Percentiles rank a stretch among this genome's conserved stretches.
phyloP scores from a whole-genome alignment of 37 sponge, comb jelly and placozoan species.

The Trichoplax adhaerens region DNA sequence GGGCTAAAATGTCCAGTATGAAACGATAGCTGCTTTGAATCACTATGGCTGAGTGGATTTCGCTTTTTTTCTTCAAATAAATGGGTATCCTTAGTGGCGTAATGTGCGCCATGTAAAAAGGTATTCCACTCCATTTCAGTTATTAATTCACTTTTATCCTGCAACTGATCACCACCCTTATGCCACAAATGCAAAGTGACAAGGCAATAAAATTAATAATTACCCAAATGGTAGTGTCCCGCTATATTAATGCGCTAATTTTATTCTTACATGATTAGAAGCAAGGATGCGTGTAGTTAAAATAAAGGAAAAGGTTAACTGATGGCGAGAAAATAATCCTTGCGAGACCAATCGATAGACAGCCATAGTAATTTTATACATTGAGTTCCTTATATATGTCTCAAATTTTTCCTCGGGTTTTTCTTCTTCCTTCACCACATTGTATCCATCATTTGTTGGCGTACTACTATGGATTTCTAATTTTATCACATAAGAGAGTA shows the following conservation, averaged over 20 bases:
- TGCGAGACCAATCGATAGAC: no score
- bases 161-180: conserved; percentile 9
- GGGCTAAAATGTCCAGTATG: neutral
- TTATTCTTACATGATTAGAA: neutral
- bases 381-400: no score
- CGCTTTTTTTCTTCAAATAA: neutral
- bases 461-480: no score
- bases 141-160: conserved; percentile 4
- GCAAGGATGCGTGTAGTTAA: neutral
- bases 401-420: no score
- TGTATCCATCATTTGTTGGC: no score
- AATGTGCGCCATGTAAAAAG: conserved; percentile 10
- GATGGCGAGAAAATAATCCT: no score
- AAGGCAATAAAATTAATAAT: conserved; percentile 2
- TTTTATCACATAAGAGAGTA: no score
- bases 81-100: no score
- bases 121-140: conserved; percentile 19
- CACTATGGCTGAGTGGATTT: neutral
- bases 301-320: neutral
- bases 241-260: neutral
- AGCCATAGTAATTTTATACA: no score
- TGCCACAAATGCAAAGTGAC: conserved; percentile 13
- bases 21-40: neutral
- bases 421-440: no score
- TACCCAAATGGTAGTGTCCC: neutral